These are phyloP conservation scores for Chloroceryle amazona DNA, from an alignment of 2,797 vertebrate genomes.

Conservation along the genomic window DNA sequence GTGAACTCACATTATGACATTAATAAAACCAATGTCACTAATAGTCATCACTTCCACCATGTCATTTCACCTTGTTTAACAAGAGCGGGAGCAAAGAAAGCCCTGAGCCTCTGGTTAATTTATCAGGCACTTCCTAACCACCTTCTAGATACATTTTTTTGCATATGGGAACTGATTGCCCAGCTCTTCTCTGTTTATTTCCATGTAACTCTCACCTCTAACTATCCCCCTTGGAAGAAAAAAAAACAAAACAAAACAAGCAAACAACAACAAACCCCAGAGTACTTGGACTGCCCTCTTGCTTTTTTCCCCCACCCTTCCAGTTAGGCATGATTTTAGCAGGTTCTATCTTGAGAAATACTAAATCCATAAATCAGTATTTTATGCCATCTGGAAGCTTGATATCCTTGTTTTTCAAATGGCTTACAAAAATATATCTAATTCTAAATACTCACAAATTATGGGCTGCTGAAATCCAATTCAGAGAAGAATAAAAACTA, in stretches of 20 bases:
- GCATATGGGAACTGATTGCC: neutral
- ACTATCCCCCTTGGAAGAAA: neutral
- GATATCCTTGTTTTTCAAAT: conserved; percentile 64
- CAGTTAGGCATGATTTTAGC: conserved; percentile 55
- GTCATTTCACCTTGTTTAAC: neutral
- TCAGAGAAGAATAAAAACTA: neutral
- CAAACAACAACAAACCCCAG: neutral
- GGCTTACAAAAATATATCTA: conserved; percentile 45
- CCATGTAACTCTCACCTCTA: neutral
- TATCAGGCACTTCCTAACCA: neutral
- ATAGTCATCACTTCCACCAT: neutral
- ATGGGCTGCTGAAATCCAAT: neutral
- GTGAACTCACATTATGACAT: neutral
- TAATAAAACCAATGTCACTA: neutral
- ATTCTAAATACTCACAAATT: conserved; percentile 51
- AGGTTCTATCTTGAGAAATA: conserved; percentile 61
- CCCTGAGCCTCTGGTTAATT: neutral
- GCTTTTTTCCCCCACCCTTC: conserved; percentile 19
- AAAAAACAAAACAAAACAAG: neutral
- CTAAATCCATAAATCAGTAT: conserved; percentile 64
- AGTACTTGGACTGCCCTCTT: conserved; percentile 27
- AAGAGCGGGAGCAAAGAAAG: neutral
- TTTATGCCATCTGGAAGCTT: conserved; percentile 67
- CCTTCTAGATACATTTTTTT: neutral
- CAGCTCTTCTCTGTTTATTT: neutral